Evolutionary conservation across 1,140 invertebrate species (phyloP), one percentile per base, ranked within the genome.

Genomic region (Caenorhabditis remanei): DNA sequence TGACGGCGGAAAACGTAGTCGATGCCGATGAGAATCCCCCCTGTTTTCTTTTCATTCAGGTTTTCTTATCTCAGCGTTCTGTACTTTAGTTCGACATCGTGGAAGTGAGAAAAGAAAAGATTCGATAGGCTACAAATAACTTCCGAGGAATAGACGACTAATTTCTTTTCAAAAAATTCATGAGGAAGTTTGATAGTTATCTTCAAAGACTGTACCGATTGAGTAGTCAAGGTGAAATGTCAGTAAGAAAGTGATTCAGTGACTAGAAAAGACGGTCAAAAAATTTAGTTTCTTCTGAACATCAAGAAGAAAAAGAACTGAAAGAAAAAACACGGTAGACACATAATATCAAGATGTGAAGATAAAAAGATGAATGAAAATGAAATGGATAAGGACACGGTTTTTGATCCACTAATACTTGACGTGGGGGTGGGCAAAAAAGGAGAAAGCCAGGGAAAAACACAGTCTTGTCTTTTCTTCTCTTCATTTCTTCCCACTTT

Each of bases 331-430:
- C 6, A 32, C 9, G 61, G 61, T 63, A 63, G 61, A 63, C 61
- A 32, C 24, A 11, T 40, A 53, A 53, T 53, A 53, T 53, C 11
- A 53, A 63, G 24, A 63, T 24, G 61, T 4, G 61, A 63, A 32
- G 61, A 63, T 32, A 32, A 79, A 50, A 24, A 50, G n/a, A 79
- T 5, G 41, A 46, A 48, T 71, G 65, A 46, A 71, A 46, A 43
- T 11, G 65, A 46, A 43, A 71, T 46, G 61, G 65, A 43, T 71
- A 79, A 79, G 46, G 46, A 79, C 43, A 79, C 40, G 71, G 71
- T 79, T 21, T 79, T 53, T 79, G 71, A 79, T 79, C 9, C 71
- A 50, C 21, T 79, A 79, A 79, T 50, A 79, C 71, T 79, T 79
- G 71, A 79, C 71, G 71, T 21, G 46, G n/a, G 46, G 46, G 43